These are phyloP conservation scores for Lithosia quadra DNA, from an alignment of 2,888 invertebrate genomes.

Conservation along the genomic window DNA sequence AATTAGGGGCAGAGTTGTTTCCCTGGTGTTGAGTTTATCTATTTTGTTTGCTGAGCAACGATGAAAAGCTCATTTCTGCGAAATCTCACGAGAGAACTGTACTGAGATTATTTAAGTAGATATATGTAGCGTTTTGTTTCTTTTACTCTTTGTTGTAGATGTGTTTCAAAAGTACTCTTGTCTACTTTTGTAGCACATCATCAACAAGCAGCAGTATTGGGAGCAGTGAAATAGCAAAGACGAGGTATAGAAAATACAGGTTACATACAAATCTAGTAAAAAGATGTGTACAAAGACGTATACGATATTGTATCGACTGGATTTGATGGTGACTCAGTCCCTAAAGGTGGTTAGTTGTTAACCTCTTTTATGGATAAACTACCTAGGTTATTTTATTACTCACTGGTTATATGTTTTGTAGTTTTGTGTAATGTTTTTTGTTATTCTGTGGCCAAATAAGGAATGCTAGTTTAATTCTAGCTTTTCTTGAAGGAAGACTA, in stretches of 20 bases:
- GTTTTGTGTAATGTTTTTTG: no score
- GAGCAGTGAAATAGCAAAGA: slow-evolving; percentile 24
- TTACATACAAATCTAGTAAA: background rate
- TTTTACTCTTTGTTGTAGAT: slow-evolving; percentile 36
- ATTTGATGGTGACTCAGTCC: no score
- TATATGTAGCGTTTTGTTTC: slow-evolving; percentile 39
- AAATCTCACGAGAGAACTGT: slow-evolving; percentile 54
- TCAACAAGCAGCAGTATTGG: slow-evolving; percentile 34
- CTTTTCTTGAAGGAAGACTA: no score
- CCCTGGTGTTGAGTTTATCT: slow-evolving; percentile 17
- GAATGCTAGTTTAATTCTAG: no score
- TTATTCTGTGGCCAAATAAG: no score
- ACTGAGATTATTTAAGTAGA: slow-evolving; percentile 60
- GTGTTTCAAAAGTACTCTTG: slow-evolving; percentile 34
- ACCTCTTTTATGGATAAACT: no score
- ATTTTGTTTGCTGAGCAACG: slow-evolving; percentile 48
- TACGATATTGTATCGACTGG: background rate
- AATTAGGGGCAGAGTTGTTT: background rate
- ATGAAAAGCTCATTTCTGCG: slow-evolving; percentile 60
- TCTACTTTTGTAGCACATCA: no score
- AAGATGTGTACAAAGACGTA: background rate
- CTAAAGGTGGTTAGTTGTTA: no score
- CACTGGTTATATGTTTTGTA: no score
- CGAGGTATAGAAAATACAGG: slow-evolving; percentile 24
- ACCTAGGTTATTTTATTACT: no score